phyloP scores from a whole-genome alignment of 2,888 invertebrate species.

The Callinectes sapidus region DNA sequence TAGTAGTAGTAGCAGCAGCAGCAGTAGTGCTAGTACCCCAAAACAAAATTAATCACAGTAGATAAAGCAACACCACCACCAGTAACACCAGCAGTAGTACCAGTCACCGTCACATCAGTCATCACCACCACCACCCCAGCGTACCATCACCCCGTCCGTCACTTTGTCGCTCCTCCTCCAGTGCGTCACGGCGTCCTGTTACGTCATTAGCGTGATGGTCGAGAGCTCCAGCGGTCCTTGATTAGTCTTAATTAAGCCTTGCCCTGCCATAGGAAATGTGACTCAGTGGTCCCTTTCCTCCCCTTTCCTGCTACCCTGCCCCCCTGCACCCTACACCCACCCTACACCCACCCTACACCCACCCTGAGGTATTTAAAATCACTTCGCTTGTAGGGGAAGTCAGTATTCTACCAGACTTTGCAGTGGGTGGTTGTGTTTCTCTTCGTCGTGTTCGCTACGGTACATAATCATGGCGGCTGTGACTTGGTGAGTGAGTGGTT shows the following conservation, averaged over 20 bases:
- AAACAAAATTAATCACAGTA: not conserved
- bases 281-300: not conserved
- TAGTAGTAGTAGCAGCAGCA: not conserved
- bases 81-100: not conserved
- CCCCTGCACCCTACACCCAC: not conserved
- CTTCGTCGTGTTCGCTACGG: not conserved
- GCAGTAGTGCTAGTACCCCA: not conserved
- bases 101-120: not conserved
- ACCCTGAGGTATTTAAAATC: conserved; percentile 26
- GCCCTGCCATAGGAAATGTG: conserved; percentile 23
- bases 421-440: not conserved
- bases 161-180: not conserved
- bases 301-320: not conserved
- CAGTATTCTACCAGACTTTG: not conserved
- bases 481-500: not conserved
- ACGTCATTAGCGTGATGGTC: not conserved
- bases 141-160: not conserved
- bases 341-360: not conserved
- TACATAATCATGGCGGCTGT: not conserved
- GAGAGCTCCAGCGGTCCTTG: not conserved
- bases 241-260: not conserved
- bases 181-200: not conserved
- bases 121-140: not conserved
- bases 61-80: not conserved
- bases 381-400: not conserved